phyloP scores from a whole-genome alignment of 2,888 invertebrate species.

The Troides aeacus region DNA sequence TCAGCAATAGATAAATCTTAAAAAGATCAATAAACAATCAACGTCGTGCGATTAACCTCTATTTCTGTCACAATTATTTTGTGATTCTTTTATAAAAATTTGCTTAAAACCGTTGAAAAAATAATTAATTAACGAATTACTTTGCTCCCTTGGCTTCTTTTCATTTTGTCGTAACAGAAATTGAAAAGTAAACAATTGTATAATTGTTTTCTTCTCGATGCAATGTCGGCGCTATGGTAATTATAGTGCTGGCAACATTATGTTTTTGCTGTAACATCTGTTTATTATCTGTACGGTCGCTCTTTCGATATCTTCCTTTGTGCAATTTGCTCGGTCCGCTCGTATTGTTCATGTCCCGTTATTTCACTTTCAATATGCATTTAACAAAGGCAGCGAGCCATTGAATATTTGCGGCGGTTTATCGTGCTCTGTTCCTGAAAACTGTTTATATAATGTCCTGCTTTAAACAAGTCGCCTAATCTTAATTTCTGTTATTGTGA shows the following conservation, averaged over 20 bases:
- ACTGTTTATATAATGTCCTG: slow-evolving; percentile 48
- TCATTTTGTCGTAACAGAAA: no score
- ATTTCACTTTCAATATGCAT: slow-evolving; percentile 73
- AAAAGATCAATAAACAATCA: no score
- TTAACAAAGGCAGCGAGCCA: slow-evolving; percentile 59
- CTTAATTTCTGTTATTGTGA: slow-evolving; percentile 54
- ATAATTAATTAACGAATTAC: no score
- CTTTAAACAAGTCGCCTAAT: slow-evolving; percentile 49
- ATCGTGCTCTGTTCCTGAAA: slow-evolving; percentile 45
- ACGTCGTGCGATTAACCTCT: no score
- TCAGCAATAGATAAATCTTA: no score
- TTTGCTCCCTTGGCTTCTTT: no score
- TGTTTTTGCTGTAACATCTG: neutral
- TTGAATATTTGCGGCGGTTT: slow-evolving; percentile 61
- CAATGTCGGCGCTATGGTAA: no score
- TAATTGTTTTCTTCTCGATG: no score
- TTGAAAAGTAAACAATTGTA: no score
- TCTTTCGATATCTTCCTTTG: slow-evolving; percentile 60
- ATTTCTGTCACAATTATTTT: no score
- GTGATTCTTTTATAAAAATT: no score
- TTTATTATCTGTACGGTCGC: slow-evolving; percentile 25
- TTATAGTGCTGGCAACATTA: neutral
- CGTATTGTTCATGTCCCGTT: slow-evolving; percentile 70
- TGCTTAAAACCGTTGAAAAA: no score
- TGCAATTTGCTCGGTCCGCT: slow-evolving; percentile 68